Evolutionary conservation across 2,888 invertebrate genomes (phyloP).

Genomic region (Drosophila borealis): DNA sequence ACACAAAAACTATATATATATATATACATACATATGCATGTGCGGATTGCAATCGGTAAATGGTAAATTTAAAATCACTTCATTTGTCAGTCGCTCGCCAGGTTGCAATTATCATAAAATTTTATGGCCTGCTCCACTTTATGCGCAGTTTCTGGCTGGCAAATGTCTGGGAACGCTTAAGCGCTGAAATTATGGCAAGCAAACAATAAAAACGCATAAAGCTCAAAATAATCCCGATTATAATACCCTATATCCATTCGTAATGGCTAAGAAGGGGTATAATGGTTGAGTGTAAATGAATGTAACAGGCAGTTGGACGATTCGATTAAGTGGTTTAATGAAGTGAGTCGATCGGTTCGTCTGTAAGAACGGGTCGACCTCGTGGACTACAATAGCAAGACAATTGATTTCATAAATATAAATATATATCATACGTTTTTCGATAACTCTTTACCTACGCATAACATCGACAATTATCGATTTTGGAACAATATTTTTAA

Average conservation of each 20-base stretch:
- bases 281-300: too few relatives aligned
- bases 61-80: constrained; percentile 63
- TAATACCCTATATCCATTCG: too few relatives aligned
- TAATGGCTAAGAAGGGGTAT: too few relatives aligned
- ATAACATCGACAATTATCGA: too few relatives aligned
- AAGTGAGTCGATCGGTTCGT: too few relatives aligned
- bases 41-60: constrained; percentile 39
- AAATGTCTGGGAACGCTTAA: constrained; percentile 63
- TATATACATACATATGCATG: background rate
- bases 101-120: constrained; percentile 81
- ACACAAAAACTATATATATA: constrained; percentile 4
- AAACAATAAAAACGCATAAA: constrained; percentile 78
- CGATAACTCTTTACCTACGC: too few relatives aligned
- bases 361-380: too few relatives aligned
- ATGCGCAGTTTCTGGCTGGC: constrained; percentile 46
- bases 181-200: constrained; percentile 72
- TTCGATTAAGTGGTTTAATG: too few relatives aligned
- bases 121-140: constrained; percentile 78
- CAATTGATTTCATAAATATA: background rate
- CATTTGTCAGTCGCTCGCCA: constrained; percentile 73
- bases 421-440: constrained; percentile 14
- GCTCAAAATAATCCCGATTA: constrained; percentile 69
- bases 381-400: too few relatives aligned
- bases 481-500: too few relatives aligned
- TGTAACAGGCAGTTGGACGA: too few relatives aligned